Conservation (phyloP, 2,888 invertebrate species). For the Seira musarum region DNA sequence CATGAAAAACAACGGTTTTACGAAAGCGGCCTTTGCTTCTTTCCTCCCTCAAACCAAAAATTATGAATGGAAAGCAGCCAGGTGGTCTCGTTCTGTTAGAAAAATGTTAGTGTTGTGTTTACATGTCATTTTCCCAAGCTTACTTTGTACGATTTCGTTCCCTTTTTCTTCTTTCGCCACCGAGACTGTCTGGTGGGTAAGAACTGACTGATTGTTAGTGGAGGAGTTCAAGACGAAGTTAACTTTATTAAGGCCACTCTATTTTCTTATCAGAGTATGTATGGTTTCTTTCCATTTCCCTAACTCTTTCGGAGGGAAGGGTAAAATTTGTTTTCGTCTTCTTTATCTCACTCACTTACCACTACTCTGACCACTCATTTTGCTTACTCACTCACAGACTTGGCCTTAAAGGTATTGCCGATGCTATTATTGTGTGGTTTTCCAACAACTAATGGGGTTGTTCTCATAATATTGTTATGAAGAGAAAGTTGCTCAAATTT, state of each 20-base stretch:
- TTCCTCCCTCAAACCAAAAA: background rate
- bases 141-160: conserved; percentile 5
- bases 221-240: background rate
- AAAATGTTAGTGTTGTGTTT: background rate
- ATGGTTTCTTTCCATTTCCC: background rate
- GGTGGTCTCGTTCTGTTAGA: background rate
- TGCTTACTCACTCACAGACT: background rate
- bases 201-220: too few species aligned
- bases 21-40: too few species aligned
- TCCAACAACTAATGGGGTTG: too few species aligned
- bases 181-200: background rate
- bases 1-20: too few species aligned
- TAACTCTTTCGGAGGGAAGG: background rate
- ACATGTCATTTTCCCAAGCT: background rate
- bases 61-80: background rate
- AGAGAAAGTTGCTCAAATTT: background rate
- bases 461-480: background rate
- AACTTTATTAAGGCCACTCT: conserved; percentile 1
- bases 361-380: background rate
- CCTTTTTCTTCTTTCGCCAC: background rate
- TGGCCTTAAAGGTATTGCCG: background rate
- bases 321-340: background rate
- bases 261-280: background rate
- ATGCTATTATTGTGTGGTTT: background rate
- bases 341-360: background rate